Evolutionary conservation across 2,113 vertebrate genomes (phyloP).

Genomic region (Psammodynastes pulverulentus): DNA sequence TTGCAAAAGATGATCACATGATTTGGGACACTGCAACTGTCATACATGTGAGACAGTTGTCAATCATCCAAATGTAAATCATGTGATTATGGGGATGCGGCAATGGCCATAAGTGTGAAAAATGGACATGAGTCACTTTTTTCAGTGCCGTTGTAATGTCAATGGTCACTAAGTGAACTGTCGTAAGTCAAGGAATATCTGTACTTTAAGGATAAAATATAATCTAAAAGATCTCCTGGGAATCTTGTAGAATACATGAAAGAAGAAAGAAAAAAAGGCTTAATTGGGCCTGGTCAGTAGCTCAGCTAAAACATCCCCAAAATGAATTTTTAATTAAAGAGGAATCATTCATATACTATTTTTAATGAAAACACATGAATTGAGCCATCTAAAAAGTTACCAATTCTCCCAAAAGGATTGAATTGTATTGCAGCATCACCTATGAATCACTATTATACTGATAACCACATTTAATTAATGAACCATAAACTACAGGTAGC

Average conservation of each 20-base stretch:
- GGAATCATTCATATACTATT: background rate
- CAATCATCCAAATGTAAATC: too few relatives aligned
- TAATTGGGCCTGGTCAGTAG: background rate
- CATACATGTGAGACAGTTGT: too few relatives aligned
- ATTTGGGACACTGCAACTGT: too few relatives aligned
- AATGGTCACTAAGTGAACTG: too few relatives aligned
- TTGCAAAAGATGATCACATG: too few relatives aligned
- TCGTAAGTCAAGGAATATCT: too few relatives aligned
- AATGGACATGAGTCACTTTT: too few relatives aligned
- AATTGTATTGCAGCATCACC: background rate
- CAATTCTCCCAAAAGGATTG: background rate
- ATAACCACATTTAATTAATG: background rate
- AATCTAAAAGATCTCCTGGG: too few relatives aligned
- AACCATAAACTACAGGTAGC: background rate
- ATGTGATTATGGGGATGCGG: too few relatives aligned
- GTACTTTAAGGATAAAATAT: background rate
- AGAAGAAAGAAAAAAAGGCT: background rate
- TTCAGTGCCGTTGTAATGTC: too few relatives aligned
- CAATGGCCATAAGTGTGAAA: too few relatives aligned
- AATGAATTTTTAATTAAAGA: background rate
- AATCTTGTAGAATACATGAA: background rate
- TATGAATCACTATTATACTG: background rate
- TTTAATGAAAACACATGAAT: background rate
- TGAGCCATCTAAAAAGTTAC: background rate
- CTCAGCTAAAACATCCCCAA: background rate